Percentiles rank a stretch among this genome's conserved stretches.
Conservation (phyloP, 2,888 invertebrate genomes). For the Corythucha ciliata region DNA sequence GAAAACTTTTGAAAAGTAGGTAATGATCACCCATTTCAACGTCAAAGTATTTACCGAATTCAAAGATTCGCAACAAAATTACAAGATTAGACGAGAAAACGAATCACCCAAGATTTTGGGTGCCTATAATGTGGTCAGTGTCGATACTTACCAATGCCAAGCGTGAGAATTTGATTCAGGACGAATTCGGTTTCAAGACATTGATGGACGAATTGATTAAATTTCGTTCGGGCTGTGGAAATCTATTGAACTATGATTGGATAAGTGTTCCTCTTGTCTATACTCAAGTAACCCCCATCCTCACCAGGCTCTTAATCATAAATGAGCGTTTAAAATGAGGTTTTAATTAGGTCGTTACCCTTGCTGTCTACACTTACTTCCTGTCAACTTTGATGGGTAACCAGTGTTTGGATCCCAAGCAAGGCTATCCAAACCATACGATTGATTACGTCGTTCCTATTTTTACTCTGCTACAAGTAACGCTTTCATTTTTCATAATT, state of each 20-base stretch:
- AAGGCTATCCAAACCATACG: constrained; percentile 34
- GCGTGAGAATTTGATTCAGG: constrained; percentile 36
- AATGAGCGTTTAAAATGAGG: neutral
- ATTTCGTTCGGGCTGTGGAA: constrained; percentile 40
- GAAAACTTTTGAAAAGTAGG: constrained; percentile 37
- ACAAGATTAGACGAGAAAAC: constrained; percentile 36
- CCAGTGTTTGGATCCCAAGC: constrained; percentile 38
- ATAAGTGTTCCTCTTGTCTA: constrained; percentile 41
- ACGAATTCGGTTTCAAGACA: constrained; percentile 43
- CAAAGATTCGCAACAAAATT: no score
- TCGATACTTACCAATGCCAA: constrained; percentile 37
- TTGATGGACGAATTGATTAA: constrained; percentile 43
- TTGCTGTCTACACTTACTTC: constrained; percentile 46
- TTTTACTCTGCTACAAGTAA: constrained; percentile 44
- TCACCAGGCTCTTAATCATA: neutral
- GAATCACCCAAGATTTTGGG: constrained; percentile 39
- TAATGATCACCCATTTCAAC: neutral
- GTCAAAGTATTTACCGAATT: neutral
- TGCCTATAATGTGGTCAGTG: constrained; percentile 41
- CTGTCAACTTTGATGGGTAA: constrained; percentile 43
- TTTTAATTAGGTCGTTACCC: constrained; percentile 43
- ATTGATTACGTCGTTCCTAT: constrained; percentile 42
- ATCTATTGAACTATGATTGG: constrained; percentile 40
- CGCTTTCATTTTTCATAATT: neutral
- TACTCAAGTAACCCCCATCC: constrained; percentile 38